Base-by-base conservation (phyloP, 2,797 vertebrate genomes). In the Sarcoramphus papa region DNA sequence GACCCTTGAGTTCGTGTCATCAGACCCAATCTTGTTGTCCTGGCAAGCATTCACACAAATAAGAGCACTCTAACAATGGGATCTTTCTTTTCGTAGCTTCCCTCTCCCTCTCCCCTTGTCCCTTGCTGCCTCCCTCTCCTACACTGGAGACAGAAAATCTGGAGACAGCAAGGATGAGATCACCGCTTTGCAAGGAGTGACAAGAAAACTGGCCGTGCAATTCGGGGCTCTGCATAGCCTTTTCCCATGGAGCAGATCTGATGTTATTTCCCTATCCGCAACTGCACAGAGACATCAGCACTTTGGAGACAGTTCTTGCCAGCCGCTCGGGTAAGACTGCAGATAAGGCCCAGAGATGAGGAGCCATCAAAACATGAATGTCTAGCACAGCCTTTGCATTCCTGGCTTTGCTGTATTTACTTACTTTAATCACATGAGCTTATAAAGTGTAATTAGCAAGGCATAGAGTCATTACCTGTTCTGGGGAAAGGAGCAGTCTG, bases 281-380 rank as follows among this genome's bases (percentile, higher is more conserved):
- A 85, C 41, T 43, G 64, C 73, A 88, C 54, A 31, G 91, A 97
- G 95, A 97, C 96, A 94, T 97, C 96, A 97, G 82, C 85, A 77
- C 90, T 95, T 69, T 78, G 92, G 91, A 98, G 96, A 85, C 22
- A 0, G 60, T 72, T 85, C 83, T 97, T 77, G 57, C 94, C 85
- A 91, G 95, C 69, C 22, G 25, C 94, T 96, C 10, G 95, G 89
- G 95, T 96, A 95, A 94, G 95, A 85, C 97, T 92, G 88, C 86
- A 98, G 98, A 99, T 99, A 98, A 98, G 96, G 90, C 86, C 45
- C 74, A 90, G 95, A 97, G 97, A 97, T 96, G 77, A 92, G 95
- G 96, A 98, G 98, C 98, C 98, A 97, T 97, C 96, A 96, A 82
- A 98, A 98, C 98, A 97, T 72, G 15, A 97, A 97, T 50, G 93